Conservation (phyloP, 2,797 vertebrate genomes). For the Aulostomus chinensis region DNA sequence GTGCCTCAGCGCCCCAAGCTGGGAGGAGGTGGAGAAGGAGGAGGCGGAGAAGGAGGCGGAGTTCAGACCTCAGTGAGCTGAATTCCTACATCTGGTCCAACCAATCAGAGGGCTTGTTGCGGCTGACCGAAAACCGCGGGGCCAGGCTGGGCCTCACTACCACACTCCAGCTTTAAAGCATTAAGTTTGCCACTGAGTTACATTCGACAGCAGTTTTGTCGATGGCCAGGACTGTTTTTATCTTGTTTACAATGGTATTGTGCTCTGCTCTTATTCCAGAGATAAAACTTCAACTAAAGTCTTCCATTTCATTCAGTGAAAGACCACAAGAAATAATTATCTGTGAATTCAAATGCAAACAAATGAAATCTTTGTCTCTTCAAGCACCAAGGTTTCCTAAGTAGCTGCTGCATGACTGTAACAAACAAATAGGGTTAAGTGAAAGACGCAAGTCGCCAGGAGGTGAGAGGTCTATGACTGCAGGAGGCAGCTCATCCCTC, state of each 20-base stretch:
- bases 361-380: too few relatives aligned
- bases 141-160: slow-evolving; percentile 62
- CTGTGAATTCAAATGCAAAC: too few relatives aligned
- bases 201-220: slow-evolving; percentile 8
- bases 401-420: too few relatives aligned
- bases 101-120: slow-evolving; percentile 76
- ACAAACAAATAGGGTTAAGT: too few relatives aligned
- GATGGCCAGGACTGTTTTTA: background rate
- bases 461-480: too few relatives aligned
- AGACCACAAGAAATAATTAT: too few relatives aligned
- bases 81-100: slow-evolving; percentile 81
- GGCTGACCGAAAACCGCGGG: slow-evolving; percentile 72
- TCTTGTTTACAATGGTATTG: background rate
- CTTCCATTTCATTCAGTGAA: too few relatives aligned
- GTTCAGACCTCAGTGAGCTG: slow-evolving; percentile 75
- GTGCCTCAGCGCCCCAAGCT: slow-evolving; percentile 67
- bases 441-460: too few relatives aligned
- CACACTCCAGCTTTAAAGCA: slow-evolving; percentile 70
- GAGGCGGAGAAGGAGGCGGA: slow-evolving; percentile 72
- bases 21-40: slow-evolving; percentile 44
- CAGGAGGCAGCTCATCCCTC: slow-evolving; percentile 15
- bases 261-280: background rate
- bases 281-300: too few relatives aligned
- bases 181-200: slow-evolving; percentile 52
- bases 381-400: too few relatives aligned